These are phyloP conservation scores for Lasioglossum baleicum DNA, from an alignment of 1,140 invertebrate genomes.

Conservation along the genomic window DNA sequence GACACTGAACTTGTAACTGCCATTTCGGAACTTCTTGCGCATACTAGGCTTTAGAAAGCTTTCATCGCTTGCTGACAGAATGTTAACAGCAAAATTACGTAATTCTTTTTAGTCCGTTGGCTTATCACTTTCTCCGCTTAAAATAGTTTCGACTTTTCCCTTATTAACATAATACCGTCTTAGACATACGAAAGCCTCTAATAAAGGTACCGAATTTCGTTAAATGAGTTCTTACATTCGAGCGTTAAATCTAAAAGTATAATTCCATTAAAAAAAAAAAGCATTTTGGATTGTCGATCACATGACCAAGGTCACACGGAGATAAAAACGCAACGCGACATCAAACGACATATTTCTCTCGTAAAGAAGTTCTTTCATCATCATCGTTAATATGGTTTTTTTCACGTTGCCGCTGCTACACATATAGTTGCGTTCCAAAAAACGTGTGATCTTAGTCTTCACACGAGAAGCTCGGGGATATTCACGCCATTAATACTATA, in stretches of 20 bases:
- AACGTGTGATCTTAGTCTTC: constrained; percentile 1
- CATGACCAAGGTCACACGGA: neutral
- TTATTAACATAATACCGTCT: constrained; percentile 14
- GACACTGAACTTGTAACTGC: neutral
- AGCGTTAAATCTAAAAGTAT: constrained; percentile 11
- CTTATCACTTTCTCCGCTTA: constrained; percentile 7
- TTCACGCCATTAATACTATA: constrained; percentile 12
- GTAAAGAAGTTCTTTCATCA: neutral
- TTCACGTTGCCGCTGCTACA: neutral
- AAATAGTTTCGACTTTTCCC: constrained; percentile 6
- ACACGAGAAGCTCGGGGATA: constrained; percentile 1
- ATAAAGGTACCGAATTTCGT: constrained; percentile 15
- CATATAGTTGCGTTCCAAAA: neutral
- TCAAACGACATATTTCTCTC: neutral
- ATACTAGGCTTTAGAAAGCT: constrained; percentile 5
- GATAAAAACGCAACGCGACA: neutral
- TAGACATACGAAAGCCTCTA: constrained; percentile 11
- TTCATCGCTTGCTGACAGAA: neutral
- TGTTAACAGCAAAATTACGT: neutral
- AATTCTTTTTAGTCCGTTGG: neutral
- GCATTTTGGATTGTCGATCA: constrained; percentile 3
- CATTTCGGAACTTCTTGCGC: neutral
- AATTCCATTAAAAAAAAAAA: constrained; percentile 25
- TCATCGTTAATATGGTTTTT: neutral
- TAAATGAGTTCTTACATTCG: neutral